Evolutionary conservation across 64 coral and sea anemone species (phyloP), one percentile per base, ranked within the genome.

Genomic region (Stichodactyla mertensii): DNA sequence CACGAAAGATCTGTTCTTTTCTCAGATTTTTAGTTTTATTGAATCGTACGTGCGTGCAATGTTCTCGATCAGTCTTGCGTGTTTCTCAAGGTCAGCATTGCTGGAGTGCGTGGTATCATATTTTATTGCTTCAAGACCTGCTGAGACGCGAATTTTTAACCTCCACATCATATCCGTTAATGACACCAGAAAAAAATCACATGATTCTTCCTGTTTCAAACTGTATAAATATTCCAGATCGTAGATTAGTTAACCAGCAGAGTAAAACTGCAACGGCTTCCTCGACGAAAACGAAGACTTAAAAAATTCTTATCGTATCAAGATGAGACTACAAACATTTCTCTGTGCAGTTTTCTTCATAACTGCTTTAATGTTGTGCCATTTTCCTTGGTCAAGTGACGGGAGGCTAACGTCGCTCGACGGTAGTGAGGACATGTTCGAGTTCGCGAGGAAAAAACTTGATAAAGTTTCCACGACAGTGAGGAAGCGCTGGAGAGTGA

Each of bases 401-500:
- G 60, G 60, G 60, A 62, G 60, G 60, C 16, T 62, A 5, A 6
- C 62, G 15, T 66, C 62, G 4, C 57, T 59, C 15, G 57, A 59
- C 22, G 62, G 62, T 7, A 16, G 4, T 15, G 27, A 81, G 22
- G 78, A 51, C 5, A 81, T 81, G 78, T 81, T 81, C 20, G 78
- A 81, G 6, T 81, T 81, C 12, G 78, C 78, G 19, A 81, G 53
- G 31, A 7, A 4, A n/a, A 51, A 81, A 55, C 4, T 81, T 51
- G 53, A 81, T 24, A 51, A 51, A 81, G 78, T 81, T 52, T 81
- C 78, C 4, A 55, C 31, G 78, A 81, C 13, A 81, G 78, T 81
- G 7, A 55, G 53, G 28, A 55, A 81, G 15, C 22, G 14, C 20
- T 81, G 13, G 53, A 51, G 53, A 51, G 19, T 51, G 31, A 55